Evolutionary conservation across 2,888 invertebrate genomes (phyloP), one percentile per base, ranked within the genome.

Genomic region (Phasia obesa): DNA sequence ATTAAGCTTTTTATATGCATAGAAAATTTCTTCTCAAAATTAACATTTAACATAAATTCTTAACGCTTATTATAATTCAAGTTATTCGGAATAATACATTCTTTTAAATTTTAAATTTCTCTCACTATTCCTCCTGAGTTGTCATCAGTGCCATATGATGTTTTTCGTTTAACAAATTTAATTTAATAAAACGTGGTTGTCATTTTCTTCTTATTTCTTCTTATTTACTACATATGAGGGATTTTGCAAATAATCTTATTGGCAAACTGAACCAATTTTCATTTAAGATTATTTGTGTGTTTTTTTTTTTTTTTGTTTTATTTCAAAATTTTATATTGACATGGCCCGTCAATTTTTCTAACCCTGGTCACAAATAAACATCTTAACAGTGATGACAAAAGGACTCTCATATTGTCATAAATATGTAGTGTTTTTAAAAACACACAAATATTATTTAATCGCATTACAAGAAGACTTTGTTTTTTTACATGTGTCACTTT

Each of bases 211-310:
- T n/a, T n/a, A n/a, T n/a, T 23, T 21, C 15, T 57, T 62, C 25
- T 62, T 73, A 53, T 74, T 67, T 65, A 13, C 15, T 59, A 64
- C 70, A 57, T 64, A 62, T 62, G 69, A 55, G 44, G 23, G 74
- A 38, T 69, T 74, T 69, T 64, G 23, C 79, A 83, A 76, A 79
- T 83, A 83, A 83, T 83, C 67, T 75, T 60, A 83, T 83, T 83
- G 83, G 71, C 83, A 83, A 83, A 83, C 79, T 83, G 83, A 71
- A 83, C 83, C 83, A 79, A 83, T 79, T 83, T 83, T 76, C 71
- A 76, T 62, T 74, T 71, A 15, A n/a, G 57, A 47, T 76, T 74
- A 59, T 57, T 17, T 47, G n/a, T 38, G n/a, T n/a, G n/a, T 42
- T n/a, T 42, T n/a, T n/a, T 42, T 42, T 19, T 47, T 47, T 15